These are phyloP conservation scores for Caenorhabditis parvicauda DNA, from an alignment of 2,888 invertebrate genomes.

Conservation along the genomic window DNA sequence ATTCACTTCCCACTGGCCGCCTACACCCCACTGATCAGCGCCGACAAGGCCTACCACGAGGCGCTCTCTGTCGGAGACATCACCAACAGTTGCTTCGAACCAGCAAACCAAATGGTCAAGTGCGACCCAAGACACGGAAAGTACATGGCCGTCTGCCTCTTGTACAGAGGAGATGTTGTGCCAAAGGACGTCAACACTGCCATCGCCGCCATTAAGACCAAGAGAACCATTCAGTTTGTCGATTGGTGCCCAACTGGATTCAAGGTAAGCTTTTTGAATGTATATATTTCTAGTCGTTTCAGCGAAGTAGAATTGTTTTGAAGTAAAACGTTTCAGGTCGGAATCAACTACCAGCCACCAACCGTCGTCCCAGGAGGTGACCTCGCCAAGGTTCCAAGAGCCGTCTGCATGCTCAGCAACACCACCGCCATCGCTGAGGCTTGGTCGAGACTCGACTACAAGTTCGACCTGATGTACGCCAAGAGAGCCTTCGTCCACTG, in stretches of 20 bases:
- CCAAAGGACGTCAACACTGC: slow-evolving; percentile 90
- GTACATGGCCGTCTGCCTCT: slow-evolving; percentile 66
- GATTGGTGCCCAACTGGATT: slow-evolving; percentile 69
- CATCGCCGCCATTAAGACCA: slow-evolving; percentile 90
- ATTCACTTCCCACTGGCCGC: slow-evolving; percentile 84
- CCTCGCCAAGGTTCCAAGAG: slow-evolving; percentile 72
- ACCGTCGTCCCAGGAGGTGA: slow-evolving; percentile 89
- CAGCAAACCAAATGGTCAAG: slow-evolving; percentile 85
- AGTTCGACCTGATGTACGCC: slow-evolving; percentile 76
- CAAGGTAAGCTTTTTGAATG: slow-evolving; percentile 32
- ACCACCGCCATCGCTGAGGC: slow-evolving; percentile 87
- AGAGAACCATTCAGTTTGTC: slow-evolving; percentile 77
- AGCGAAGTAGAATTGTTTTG: no score
- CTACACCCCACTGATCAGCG: slow-evolving; percentile 59
- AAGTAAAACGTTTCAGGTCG: slow-evolving; percentile 63
- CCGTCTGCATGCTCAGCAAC: slow-evolving; percentile 83
- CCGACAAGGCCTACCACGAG: slow-evolving; percentile 57
- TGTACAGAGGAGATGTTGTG: slow-evolving; percentile 80
- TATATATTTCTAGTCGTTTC: background rate
- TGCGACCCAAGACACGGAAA: slow-evolving; percentile 74
- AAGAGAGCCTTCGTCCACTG: slow-evolving; percentile 67
- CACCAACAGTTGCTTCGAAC: slow-evolving; percentile 84
- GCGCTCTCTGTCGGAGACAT: slow-evolving; percentile 71
- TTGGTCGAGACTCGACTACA: slow-evolving; percentile 77
- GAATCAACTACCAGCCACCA: slow-evolving; percentile 71